These are phyloP conservation scores for Orius laevigatus DNA, from an alignment of 1,140 invertebrate species.

Conservation along the genomic window DNA sequence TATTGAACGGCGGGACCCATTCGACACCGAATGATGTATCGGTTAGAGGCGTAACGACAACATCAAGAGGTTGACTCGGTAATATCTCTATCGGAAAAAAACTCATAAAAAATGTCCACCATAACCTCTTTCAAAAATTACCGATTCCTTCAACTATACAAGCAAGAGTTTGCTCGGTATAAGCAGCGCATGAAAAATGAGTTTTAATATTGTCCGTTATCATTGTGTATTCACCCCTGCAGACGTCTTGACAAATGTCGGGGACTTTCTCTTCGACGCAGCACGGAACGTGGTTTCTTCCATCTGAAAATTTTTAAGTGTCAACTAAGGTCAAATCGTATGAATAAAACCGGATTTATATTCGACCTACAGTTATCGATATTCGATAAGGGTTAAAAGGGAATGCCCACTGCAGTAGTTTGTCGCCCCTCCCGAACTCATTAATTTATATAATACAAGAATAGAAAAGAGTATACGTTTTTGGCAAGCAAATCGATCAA, in stretches of 20 bases:
- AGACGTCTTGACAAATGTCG: conserved; percentile 68
- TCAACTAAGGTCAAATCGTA: too few relatives aligned
- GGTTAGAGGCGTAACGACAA: conserved; percentile 50
- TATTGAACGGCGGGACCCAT: conserved; percentile 45
- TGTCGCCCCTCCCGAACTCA: too few relatives aligned
- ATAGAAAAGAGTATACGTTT: too few relatives aligned
- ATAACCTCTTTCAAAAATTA: conserved; percentile 25
- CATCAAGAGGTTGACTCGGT: conserved; percentile 48
- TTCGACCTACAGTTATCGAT: too few relatives aligned
- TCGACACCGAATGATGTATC: conserved; percentile 49
- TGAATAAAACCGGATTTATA: too few relatives aligned
- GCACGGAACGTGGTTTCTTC: conserved; percentile 66
- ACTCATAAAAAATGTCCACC: background rate
- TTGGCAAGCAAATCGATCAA: too few relatives aligned
- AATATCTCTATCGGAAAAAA: conserved; percentile 38
- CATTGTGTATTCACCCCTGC: conserved; percentile 63
- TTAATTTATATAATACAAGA: too few relatives aligned
- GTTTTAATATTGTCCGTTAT: conserved; percentile 69
- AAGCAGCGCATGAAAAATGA: conserved; percentile 63
- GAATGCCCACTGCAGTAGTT: too few relatives aligned
- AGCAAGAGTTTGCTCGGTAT: conserved; percentile 62
- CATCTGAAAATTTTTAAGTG: conserved; percentile 39
- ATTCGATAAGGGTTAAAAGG: too few relatives aligned
- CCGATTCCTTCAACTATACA: conserved; percentile 67
- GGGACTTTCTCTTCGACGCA: conserved; percentile 62